A percentile compares a stretch with the other conserved stretches of the same genome.
These are phyloP conservation scores for Tenebrosternarchus preto DNA, from an alignment of 2,113 vertebrate genomes.

Conservation along the genomic window DNA sequence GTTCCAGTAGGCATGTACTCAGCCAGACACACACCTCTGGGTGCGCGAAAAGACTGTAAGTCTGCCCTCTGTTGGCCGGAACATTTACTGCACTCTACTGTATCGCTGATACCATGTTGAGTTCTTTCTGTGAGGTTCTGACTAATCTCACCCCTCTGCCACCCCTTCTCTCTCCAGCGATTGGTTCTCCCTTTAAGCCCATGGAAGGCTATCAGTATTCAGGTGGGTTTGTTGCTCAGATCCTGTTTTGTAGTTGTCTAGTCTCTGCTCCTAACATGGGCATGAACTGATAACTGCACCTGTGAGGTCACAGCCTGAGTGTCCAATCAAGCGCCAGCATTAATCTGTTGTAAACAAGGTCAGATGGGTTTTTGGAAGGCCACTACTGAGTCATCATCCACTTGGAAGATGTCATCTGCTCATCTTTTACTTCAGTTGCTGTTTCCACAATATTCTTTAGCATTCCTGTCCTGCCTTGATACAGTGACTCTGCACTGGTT, in stretches of 20 bases:
- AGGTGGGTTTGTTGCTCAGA: constrained; percentile 70
- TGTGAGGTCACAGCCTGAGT: neutral
- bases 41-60: constrained; percentile 78
- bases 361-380: too few species aligned
- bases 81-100: neutral
- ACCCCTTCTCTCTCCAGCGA: constrained; percentile 76
- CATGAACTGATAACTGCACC: neutral
- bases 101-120: too few species aligned
- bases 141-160: constrained; percentile 46
- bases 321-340: neutral
- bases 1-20: constrained; percentile 68
- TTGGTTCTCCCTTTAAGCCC: constrained; percentile 96
- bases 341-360: too few species aligned
- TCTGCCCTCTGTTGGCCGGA: constrained; percentile 18
- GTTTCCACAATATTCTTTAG: too few species aligned
- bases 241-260: neutral
- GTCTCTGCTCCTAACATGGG: neutral
- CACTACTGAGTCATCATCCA: too few species aligned
- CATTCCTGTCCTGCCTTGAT: too few species aligned
- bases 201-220: constrained; percentile 98
- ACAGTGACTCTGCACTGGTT: too few species aligned
- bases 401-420: too few species aligned
- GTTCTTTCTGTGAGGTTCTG: neutral
- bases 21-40: constrained; percentile 69
- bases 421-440: too few species aligned